These are phyloP conservation scores for Drosophila carrolli DNA, from an alignment of 1,140 invertebrate species.

Conservation along the genomic window DNA sequence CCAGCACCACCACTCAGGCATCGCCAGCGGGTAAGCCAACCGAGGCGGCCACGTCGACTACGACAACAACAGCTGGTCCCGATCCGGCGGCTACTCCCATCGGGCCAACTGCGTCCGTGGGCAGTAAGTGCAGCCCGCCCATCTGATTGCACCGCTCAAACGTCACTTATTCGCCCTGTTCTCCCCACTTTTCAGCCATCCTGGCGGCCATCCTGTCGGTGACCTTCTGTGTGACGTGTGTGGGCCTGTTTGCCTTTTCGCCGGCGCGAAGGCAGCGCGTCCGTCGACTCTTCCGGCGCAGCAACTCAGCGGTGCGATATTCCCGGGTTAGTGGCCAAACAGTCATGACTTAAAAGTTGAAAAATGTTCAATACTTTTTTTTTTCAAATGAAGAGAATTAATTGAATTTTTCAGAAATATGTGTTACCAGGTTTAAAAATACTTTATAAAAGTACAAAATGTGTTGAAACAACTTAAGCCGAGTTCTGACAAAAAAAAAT, in stretches of 20 bases:
- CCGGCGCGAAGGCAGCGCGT: conserved; percentile 73
- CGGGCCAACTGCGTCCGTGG: conserved; percentile 72
- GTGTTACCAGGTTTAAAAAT: too few relatives aligned
- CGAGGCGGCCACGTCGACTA: conserved; percentile 36
- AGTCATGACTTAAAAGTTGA: too few relatives aligned
- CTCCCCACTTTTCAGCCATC: conserved; percentile 58
- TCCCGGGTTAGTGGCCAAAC: conserved; percentile 57
- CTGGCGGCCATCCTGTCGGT: conserved; percentile 71
- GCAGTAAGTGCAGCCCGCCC: conserved; percentile 74
- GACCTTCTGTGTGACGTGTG: conserved; percentile 71
- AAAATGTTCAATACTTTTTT: not conserved
- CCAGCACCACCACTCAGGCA: conserved; percentile 24
- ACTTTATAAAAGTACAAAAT: too few relatives aligned
- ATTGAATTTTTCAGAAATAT: too few relatives aligned
- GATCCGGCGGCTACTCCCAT: conserved; percentile 57
- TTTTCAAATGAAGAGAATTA: not conserved
- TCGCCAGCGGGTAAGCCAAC: conserved; percentile 65
- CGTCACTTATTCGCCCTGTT: conserved; percentile 16
- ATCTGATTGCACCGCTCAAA: conserved; percentile 1
- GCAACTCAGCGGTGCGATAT: conserved; percentile 69
- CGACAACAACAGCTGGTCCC: conserved; percentile 29
- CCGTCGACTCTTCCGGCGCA: conserved; percentile 70
- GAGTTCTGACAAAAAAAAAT: too few relatives aligned
- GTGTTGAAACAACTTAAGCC: too few relatives aligned
- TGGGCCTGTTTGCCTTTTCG: conserved; percentile 77